Conservation (phyloP, 2,888 invertebrate genomes). For the Hylaea fasciaria region DNA sequence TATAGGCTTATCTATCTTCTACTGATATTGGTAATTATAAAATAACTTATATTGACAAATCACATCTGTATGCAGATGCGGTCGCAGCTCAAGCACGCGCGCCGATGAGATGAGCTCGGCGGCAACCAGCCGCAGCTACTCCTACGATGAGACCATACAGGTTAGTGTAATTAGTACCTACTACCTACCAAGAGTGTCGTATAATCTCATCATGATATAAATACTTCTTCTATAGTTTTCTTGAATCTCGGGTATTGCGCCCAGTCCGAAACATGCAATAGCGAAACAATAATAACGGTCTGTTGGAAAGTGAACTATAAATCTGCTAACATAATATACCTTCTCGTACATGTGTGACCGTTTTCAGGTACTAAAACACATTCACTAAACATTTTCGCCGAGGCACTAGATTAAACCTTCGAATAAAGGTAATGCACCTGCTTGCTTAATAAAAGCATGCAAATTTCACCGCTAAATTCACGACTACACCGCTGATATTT, state of each 20-base stretch:
- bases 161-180: conserved; percentile 46
- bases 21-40: too few relatives aligned
- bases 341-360: too few relatives aligned
- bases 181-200: not conserved
- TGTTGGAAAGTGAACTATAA: too few relatives aligned
- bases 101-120: conserved; percentile 76
- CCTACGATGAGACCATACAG: conserved; percentile 81
- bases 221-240: not conserved
- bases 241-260: too few relatives aligned
- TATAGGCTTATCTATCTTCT: too few relatives aligned
- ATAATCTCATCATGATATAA: not conserved
- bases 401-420: conserved; percentile 13
- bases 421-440: conserved; percentile 29
- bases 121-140: conserved; percentile 70
- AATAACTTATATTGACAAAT: too few relatives aligned
- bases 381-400: conserved; percentile 2
- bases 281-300: too few relatives aligned
- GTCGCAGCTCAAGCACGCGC: conserved; percentile 66
- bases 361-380: not conserved
- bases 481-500: conserved; percentile 48
- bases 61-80: conserved; percentile 60
- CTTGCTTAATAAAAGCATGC: conserved; percentile 33
- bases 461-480: conserved; percentile 46
- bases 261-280: too few relatives aligned
- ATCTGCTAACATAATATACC: too few relatives aligned